Evolutionary conservation across 1,140 invertebrate species (phyloP), one percentile per base, ranked within the genome.

Genomic region (Calliopsis andreniformis): DNA sequence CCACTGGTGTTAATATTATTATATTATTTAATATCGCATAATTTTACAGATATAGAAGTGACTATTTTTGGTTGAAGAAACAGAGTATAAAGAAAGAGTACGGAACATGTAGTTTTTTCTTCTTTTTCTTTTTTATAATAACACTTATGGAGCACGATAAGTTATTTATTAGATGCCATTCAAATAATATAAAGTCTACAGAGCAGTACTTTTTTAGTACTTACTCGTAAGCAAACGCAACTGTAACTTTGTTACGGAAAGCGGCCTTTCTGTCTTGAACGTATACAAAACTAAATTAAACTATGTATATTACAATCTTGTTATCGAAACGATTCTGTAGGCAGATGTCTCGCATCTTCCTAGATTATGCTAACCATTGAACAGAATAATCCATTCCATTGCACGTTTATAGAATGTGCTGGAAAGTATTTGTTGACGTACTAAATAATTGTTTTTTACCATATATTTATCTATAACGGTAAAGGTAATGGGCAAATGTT

Each of bases 251-350:
- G 45, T 82, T 79, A 79, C 67, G 72, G 25, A 79, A 83, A 71
- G 55, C 20, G 6, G 49, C 61, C 23, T 59, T 77, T 66, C 39
- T 66, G 39, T 51, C 80, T 30, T 53, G 39, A 84, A 84, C 68
- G 47, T 80, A 78, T 80, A 84, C 2, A 84, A 84, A 83, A 83
- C 76, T 80, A 83, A 83, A 84, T 83, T 39, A 84, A 84, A 83
- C 62, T 84, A 83, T 73, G 55, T 84, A 79, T 83, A 84, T 73
- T 84, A 83, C 78, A 83, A 83, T 43, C 43, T 76, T 4, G 63
- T 69, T 51, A 47, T 69, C 23, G 47, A 68, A 72, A 73, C 72
- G 32, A 75, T 42, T 62, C 67, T 32, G 58, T 20, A 23, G 45
- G 69, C 32, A 47, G 30, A 58, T 69, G 78, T 71, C 32, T 70